Base-by-base conservation (phyloP, 2,113 vertebrate genomes). In the Thunnus thynnus region DNA sequence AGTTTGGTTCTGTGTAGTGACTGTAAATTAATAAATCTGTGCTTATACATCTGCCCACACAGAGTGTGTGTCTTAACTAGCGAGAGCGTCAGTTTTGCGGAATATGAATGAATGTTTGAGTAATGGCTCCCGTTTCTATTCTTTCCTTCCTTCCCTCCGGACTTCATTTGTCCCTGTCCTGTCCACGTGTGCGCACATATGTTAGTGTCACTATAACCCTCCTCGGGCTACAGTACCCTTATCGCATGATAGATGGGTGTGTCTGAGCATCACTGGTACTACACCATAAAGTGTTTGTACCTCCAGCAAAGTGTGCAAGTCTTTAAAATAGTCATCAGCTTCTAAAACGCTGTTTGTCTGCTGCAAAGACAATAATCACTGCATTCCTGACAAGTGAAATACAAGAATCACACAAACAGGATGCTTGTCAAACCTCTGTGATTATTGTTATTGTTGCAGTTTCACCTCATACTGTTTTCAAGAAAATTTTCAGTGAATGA, bases 101-200 rank as follows among this genome's bases (percentile, higher is more conserved):
- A 86, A 86, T 77, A 77, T 44, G 76, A 86, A 85, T 73, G 71
- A 76, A 76, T 69, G 22, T 74, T 78, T 83, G 89, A 91, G 25
- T 80, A 86, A 91, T 90, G 76, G 67, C 82, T 2, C 46, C 2
- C 48, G n/a, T 83, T 92, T 87, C 85, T 91, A 87, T 87, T 90
- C 66, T 86, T 83, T 88, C 78, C 78, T 65, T 84, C 76, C 76
- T 84, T 82, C 79, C 85, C 78, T 78, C 88, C 58, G 25, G 91
- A 90, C 56, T 72, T 86, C 86, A 87, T 92, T 78, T 20, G 86
- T 92, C 84, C 36, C 72, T 32, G 86, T 90, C 86, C 56, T 3
- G 11, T 69, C 63, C 79, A 72, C 30, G 27, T 89, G 72, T n/a
- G 80, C 22, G 86, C 78, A 77, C 75, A 87, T 78, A 83, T 61